Conservation (phyloP, 2,113 vertebrate genomes). For the Mugil cephalus region DNA sequence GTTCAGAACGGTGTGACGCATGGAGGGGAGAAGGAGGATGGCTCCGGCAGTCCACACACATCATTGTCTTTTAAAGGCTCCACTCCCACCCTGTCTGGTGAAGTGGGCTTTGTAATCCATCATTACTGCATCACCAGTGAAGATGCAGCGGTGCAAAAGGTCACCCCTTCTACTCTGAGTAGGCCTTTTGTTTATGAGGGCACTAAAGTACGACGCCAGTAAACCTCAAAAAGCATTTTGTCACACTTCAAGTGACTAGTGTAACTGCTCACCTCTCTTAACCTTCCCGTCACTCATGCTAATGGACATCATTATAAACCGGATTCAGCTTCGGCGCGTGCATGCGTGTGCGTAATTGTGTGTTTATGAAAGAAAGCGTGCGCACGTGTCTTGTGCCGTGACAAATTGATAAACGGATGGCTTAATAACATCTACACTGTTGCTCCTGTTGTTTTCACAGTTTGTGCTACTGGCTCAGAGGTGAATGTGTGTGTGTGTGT, state of each 20-base stretch:
- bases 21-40: constrained; percentile 15
- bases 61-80: constrained; percentile 40
- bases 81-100: constrained; percentile 30
- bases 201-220: constrained; percentile 19
- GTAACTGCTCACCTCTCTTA: constrained; percentile 62
- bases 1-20: not conserved
- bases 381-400: constrained; percentile 36
- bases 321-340: constrained; percentile 4
- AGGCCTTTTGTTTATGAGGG: constrained; percentile 58
- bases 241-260: constrained; percentile 53
- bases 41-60: constrained; percentile 30
- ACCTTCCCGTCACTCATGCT: constrained; percentile 68
- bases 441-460: constrained; percentile 59
- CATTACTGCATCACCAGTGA: constrained; percentile 48
- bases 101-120: constrained; percentile 53
- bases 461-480: constrained; percentile 49
- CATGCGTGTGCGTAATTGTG: constrained; percentile 2
- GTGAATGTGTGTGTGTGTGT: constrained; percentile 36
- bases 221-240: constrained; percentile 47
- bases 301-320: constrained; percentile 62
- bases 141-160: constrained; percentile 51
- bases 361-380: constrained; percentile 16
- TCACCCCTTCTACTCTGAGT: constrained; percentile 25
- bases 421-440: constrained; percentile 69
- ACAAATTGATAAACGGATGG: constrained; percentile 60